phyloP scores from a whole-genome alignment of 1,140 invertebrate genomes.

The Ceratina australensis region DNA sequence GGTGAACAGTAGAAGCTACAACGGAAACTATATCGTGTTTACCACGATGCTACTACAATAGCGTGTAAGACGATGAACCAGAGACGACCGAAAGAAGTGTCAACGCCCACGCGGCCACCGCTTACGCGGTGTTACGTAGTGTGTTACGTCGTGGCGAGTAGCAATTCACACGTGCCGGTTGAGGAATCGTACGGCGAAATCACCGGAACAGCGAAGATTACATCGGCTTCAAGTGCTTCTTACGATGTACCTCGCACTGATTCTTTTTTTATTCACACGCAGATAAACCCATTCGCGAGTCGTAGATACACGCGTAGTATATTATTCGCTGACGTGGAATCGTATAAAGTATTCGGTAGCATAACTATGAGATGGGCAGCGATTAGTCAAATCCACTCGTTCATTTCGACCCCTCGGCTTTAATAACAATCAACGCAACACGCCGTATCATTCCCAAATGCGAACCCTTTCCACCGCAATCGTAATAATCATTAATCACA shows the following conservation, averaged over 20 bases:
- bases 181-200: not conserved
- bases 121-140: conserved; percentile 36
- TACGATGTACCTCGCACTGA: not conserved
- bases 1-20: not conserved
- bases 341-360: no score
- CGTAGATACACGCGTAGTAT: no score
- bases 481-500: conserved; percentile 7
- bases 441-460: not conserved
- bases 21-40: not conserved
- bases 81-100: conserved; percentile 3
- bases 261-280: no score
- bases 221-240: not conserved
- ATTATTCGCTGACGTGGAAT: no score
- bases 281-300: no score
- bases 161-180: conserved; percentile 35
- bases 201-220: conserved; percentile 9
- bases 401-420: no score
- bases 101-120: conserved; percentile 29
- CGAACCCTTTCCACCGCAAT: not conserved
- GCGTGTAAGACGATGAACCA: not conserved
- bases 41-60: not conserved
- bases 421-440: not conserved
- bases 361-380: no score
- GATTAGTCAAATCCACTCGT: no score
- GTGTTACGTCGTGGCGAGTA: conserved; percentile 25